Evolutionary conservation across 2,888 invertebrate genomes (phyloP).

Genomic region (Macrophya alboannulata): DNA sequence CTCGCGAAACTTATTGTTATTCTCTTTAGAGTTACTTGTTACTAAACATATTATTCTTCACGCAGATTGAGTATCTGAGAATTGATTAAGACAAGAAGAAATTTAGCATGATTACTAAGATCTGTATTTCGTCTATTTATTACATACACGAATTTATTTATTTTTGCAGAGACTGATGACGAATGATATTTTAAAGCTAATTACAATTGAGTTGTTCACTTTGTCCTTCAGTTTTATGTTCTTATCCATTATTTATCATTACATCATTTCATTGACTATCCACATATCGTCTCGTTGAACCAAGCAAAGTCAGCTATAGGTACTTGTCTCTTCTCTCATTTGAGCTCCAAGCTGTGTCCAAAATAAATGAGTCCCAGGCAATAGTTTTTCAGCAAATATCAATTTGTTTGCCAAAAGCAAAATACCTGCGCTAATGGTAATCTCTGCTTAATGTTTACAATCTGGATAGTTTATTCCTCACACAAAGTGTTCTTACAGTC

Average conservation of each 20-base stretch:
- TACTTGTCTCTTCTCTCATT: constrained; percentile 66
- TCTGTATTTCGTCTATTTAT: neutral
- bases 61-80: neutral
- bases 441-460: neutral
- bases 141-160: neutral
- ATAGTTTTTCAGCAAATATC: constrained; percentile 2
- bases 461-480: neutral
- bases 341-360: constrained; percentile 16
- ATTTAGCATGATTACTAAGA: neutral
- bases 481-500: neutral
- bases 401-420: neutral
- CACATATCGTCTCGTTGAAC: constrained; percentile 2
- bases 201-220: neutral
- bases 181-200: neutral
- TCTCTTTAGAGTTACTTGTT: too few species aligned
- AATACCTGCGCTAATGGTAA: neutral
- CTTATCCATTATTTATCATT: constrained; percentile 8
- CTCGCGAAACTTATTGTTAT: too few species aligned
- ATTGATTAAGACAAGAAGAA: neutral
- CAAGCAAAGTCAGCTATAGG: constrained; percentile 42
- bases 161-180: neutral
- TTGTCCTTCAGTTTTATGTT: constrained; percentile 11
- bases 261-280: constrained; percentile 31
- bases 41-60: too few species aligned
- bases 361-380: neutral